Base-by-base conservation (phyloP, 2,113 vertebrate species). In the Neodon shergylaensis region DNA sequence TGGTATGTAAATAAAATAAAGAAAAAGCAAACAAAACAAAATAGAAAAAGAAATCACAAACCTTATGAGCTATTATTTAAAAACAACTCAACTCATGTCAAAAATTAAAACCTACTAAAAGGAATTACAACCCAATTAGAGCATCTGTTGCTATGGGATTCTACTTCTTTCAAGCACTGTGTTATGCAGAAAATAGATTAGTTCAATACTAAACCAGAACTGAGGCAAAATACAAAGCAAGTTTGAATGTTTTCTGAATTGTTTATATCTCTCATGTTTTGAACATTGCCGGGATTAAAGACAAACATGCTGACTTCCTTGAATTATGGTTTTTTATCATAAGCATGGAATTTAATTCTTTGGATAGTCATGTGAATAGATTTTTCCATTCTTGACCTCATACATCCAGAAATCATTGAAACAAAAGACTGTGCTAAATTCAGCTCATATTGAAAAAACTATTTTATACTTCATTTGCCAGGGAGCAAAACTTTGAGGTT, bases 391-490 rank as follows among this genome's bases (percentile, higher is more conserved):
- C 66, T 49, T 95, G 65, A 94, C 84, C 81, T 93, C 93, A 96
- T 88, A 97, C 95, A 92, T 95, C 65, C 44, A 96, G 84, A 92
- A 94, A 49, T 93, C 88, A 92, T 58, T 91, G 87, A 96, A 96
- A 97, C 42, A 93, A 96, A 90, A 49, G 47, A 93, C 79, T 88
- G 10, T 91, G 72, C 49, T 96, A 97, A 97, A 95, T 88, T 97
- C 90, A 66, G 65, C 61, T 96, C 13, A 65, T 73, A 94, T 78
- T 97, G 95, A 97, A 49, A 96, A 96, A 93, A 84, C 39, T 87
- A 96, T 97, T 98, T 98, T 97, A 96, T 96, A 97, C 92, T 85
- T 96, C 96, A 98, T 96, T 98, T 97, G 52, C 81, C 95, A 96
- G 39, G 4, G 24, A 39, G 26, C 95, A 42, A 97, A 97, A 90